These are phyloP conservation scores for Anolis carolinensis DNA, from an alignment of 2,113 vertebrate species.

Conservation along the genomic window DNA sequence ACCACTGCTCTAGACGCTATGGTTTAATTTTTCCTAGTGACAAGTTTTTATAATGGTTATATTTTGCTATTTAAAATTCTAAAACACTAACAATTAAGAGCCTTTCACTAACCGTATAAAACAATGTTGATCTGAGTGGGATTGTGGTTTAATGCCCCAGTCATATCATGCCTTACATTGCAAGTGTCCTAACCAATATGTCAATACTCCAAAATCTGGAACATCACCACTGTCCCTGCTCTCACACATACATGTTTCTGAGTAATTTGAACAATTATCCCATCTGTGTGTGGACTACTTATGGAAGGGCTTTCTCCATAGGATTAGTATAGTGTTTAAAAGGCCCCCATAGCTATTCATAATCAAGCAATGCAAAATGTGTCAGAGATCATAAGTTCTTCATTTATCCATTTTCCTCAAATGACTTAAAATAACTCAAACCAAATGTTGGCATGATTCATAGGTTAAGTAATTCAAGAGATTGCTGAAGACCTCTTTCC, in stretches of 20 bases:
- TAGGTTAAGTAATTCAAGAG: constrained; percentile 13
- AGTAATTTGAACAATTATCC: not conserved
- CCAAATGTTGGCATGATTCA: constrained; percentile 8
- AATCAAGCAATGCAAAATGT: constrained; percentile 20
- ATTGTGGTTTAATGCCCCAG: not conserved
- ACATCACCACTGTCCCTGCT: not conserved
- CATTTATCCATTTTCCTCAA: constrained; percentile 30
- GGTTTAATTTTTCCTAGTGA: not conserved
- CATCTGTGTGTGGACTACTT: not conserved
- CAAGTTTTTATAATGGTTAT: not conserved
- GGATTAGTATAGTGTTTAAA: not conserved
- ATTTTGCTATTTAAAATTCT: not conserved
- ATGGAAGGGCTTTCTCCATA: not conserved
- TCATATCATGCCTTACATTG: not conserved
- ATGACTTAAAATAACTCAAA: constrained; percentile 27
- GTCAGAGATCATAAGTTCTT: constrained; percentile 22
- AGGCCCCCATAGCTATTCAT: constrained; percentile 6
- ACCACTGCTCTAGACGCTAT: no score
- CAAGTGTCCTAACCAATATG: not conserved
- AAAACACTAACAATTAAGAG: not conserved
- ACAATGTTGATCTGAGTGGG: not conserved
- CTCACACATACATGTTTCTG: not conserved
- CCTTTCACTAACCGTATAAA: not conserved
- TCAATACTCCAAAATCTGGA: not conserved
- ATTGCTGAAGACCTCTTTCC: not conserved